These are phyloP conservation scores for Isurus oxyrinchus DNA, from an alignment of 2,113 vertebrate genomes.

Conservation along the genomic window DNA sequence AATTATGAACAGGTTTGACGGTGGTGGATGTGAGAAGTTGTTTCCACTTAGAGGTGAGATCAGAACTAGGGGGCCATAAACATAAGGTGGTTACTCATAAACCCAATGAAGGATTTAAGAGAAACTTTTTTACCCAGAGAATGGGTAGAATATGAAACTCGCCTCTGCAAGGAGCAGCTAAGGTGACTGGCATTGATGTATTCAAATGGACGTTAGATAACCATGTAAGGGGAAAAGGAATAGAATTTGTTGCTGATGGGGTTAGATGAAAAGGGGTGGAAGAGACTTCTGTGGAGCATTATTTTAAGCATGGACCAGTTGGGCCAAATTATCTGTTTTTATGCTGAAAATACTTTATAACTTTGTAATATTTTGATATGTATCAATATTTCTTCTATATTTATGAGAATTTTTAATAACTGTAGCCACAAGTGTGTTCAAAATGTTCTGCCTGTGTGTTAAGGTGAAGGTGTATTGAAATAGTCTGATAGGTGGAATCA, in stretches of 20 bases:
- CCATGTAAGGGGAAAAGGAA: not conserved
- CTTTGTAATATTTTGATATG: not conserved
- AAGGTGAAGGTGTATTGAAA: not conserved
- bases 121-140: not conserved
- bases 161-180: not conserved
- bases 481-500: not conserved
- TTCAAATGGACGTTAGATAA: not conserved
- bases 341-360: not conserved
- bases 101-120: not conserved
- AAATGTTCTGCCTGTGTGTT: not conserved
- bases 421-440: not conserved
- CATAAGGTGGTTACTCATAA: not conserved
- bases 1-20: not conserved
- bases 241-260: not conserved
- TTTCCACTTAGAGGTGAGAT: not conserved
- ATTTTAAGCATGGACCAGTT: not conserved
- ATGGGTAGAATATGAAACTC: not conserved
- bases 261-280: not conserved
- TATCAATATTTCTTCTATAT: not conserved
- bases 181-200: not conserved
- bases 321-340: not conserved
- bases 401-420: not conserved
- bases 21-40: not conserved
- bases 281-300: no score
- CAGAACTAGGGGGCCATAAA: not conserved